phyloP scores from a whole-genome alignment of 2,113 vertebrate species.

The Sprattus sprattus region DNA sequence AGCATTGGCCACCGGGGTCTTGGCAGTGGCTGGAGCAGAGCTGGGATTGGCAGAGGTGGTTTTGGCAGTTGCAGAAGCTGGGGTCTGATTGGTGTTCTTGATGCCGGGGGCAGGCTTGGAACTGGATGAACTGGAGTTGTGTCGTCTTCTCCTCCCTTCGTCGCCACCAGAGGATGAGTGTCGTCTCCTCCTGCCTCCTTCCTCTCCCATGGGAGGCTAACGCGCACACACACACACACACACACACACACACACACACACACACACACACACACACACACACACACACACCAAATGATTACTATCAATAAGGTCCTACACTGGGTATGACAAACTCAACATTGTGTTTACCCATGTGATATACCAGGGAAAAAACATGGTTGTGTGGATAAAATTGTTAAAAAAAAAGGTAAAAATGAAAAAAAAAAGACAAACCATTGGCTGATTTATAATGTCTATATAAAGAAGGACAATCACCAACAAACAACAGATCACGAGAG shows the following conservation, averaged over 20 bases:
- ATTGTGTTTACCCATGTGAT: not conserved
- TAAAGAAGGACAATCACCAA: too few species aligned
- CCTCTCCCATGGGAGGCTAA: constrained; percentile 87
- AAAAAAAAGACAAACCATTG: too few species aligned
- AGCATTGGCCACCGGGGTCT: not conserved
- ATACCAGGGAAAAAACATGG: too few species aligned
- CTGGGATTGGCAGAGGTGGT: not conserved
- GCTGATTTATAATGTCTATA: too few species aligned
- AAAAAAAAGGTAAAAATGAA: too few species aligned
- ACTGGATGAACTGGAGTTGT: constrained; percentile 50
- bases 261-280: constrained; percentile 59
- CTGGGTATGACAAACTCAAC: not conserved
- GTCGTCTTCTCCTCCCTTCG: constrained; percentile 68
- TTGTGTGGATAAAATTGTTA: too few species aligned
- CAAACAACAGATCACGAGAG: too few species aligned
- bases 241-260: not conserved
- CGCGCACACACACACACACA: constrained; percentile 35
- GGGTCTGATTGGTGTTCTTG: constrained; percentile 39
- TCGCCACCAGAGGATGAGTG: constrained; percentile 72
- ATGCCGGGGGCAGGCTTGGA: constrained; percentile 51
- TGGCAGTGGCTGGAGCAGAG: constrained; percentile 9
- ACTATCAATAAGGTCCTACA: too few species aligned
- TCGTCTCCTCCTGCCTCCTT: constrained; percentile 75
- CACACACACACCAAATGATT: too few species aligned
- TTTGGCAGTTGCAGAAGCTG: constrained; percentile 39